Evolutionary conservation across 2,113 vertebrate species (phyloP).

Genomic region (Carettochelys insculpta): DNA sequence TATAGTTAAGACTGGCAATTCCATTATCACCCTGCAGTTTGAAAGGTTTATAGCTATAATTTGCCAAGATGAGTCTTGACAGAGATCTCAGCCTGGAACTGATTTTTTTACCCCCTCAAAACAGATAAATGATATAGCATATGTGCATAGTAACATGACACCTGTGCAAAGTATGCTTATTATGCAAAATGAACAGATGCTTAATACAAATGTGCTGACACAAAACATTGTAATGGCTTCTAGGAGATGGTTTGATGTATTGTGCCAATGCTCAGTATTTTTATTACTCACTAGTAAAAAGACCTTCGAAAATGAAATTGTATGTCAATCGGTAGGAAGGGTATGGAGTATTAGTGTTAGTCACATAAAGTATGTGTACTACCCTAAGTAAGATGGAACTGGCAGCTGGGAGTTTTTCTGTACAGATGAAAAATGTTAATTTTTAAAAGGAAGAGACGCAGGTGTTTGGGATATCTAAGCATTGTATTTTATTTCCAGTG

Average conservation of each 20-base stretch:
- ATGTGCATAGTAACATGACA: neutral
- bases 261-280: neutral
- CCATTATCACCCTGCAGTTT: accelerated
- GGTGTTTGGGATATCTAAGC: neutral
- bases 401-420: neutral
- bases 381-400: neutral
- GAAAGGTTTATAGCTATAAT: neutral
- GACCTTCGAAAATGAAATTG: neutral
- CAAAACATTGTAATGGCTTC: accelerated
- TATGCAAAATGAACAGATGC: accelerated
- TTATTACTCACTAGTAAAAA: accelerated
- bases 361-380: neutral
- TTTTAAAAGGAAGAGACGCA: neutral
- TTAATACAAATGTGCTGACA: neutral
- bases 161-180: accelerated
- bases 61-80: neutral
- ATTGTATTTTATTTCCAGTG: neutral
- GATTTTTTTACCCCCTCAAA: neutral
- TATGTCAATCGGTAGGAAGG: conserved; percentile 11
- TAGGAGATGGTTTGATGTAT: neutral
- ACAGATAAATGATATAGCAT: accelerated
- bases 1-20: neutral
- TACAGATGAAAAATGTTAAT: neutral
- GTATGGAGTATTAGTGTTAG: neutral
- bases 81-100: accelerated